Evolutionary conservation across 2,888 invertebrate genomes (phyloP), one percentile per base, ranked within the genome.

Genomic region (Cryptocephalus primarius): DNA sequence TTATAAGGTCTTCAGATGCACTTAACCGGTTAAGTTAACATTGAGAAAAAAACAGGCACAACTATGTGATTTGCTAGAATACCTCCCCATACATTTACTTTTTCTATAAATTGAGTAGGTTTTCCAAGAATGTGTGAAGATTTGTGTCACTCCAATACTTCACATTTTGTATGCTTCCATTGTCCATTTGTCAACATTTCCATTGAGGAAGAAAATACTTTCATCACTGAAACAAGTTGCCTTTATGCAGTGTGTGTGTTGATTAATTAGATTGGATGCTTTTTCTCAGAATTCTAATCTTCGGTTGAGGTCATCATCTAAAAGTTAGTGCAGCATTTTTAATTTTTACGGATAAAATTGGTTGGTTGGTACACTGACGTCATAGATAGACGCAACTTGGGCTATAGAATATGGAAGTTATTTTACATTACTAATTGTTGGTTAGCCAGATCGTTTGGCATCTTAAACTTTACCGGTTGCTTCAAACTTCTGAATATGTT

Each of bases 71-170:
- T 33, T 33, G 39, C 45, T 39, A 48, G 14, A n/a, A 48, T 48
- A 10, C 40, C 45, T 33, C 31, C 40, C 45, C 48, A 48, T 14
- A 48, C 45, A 47, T 47, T 48, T 2, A 48, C 10, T 40, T 40
- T 40, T 40, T 40, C 40, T 33, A 43, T 22, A 48, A 14, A 34
- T 40, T 48, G 40, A 3, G 45, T 48, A 46, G 44, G 45, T 48
- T 36, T 10, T 33, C 33, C 11, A 48, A 40, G n/a, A n/a, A n/a
- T 14, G 33, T 14, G 38, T 44, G 44, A 32, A 34, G 48, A 34
- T 48, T 48, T 10, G 13, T 22, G 40, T 47, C 45, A 13, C 32
- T 31, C 39, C 45, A 47, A 40, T 40, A 46, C 13, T 40, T 8
- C 4, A 22, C 10, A 22, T 40, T 40, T 33, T 48, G 45, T 4